A percentile compares a stretch with the other conserved stretches of the same genome.
Conservation (phyloP, 2,113 vertebrate species). For the Phoxinus phoxinus region DNA sequence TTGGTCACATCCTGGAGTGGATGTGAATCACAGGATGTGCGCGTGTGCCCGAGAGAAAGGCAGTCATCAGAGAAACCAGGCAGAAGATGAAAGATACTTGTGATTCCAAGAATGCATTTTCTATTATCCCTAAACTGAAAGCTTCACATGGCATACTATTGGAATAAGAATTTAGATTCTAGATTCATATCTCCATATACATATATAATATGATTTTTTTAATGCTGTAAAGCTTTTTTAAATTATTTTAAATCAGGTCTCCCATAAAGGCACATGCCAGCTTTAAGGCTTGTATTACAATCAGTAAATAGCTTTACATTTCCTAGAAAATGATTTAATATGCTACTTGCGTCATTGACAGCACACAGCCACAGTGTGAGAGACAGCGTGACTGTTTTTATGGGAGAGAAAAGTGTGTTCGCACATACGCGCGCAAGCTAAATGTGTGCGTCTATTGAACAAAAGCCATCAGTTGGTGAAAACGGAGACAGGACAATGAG, state of each 20-base stretch:
- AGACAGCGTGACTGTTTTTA: neutral
- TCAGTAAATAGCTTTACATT: conserved; percentile 1
- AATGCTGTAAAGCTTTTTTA: neutral
- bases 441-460: neutral
- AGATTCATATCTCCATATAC: neutral
- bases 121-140: neutral
- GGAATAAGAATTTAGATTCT: neutral
- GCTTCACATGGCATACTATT: neutral
- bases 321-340: conserved; percentile 25
- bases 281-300: neutral
- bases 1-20: conserved; percentile 8
- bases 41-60: neutral
- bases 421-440: conserved; percentile 13
- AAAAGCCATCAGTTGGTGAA: conserved; percentile 25
- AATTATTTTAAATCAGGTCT: neutral
- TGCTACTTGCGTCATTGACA: neutral
- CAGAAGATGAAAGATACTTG: conserved; percentile 9
- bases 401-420: conserved; percentile 12
- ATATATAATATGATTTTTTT: neutral
- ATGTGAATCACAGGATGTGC: conserved; percentile 7
- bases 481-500: conserved; percentile 7
- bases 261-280: neutral
- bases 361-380: neutral
- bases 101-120: neutral
- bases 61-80: conserved; percentile 9